A percentile compares a stretch with the other conserved stretches of the same genome.
These are phyloP conservation scores for Dromococcyx pavoninus DNA, from an alignment of 2,797 vertebrate species.

Conservation along the genomic window DNA sequence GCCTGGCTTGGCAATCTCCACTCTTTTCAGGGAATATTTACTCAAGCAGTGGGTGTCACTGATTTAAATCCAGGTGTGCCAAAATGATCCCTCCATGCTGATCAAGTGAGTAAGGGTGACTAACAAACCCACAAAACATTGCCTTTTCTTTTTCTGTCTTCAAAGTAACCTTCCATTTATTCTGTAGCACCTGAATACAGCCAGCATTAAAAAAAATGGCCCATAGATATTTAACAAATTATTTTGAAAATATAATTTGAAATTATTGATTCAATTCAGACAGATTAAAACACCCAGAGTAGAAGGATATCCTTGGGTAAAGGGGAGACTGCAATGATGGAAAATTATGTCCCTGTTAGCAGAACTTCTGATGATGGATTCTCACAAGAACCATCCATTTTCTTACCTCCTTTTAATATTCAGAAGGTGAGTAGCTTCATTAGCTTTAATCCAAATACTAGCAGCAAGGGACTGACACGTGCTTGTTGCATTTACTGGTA, in stretches of 20 bases:
- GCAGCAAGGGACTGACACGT: not conserved
- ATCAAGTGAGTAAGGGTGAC: not conserved
- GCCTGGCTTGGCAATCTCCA: not conserved
- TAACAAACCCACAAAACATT: not conserved
- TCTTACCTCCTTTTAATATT: not conserved
- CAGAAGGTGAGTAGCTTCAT: rapidly evolving
- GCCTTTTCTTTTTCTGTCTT: not conserved
- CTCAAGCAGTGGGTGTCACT: not conserved
- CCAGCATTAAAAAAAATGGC: not conserved
- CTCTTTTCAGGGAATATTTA: constrained; percentile 3
- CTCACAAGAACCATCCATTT: not conserved
- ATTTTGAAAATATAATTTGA: not conserved
- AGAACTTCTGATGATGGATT: not conserved
- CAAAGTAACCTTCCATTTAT: not conserved
- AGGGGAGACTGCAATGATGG: not conserved
- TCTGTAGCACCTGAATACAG: not conserved
- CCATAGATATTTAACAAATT: not conserved
- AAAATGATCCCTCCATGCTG: not conserved
- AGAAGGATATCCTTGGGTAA: not conserved
- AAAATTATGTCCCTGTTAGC: not conserved
- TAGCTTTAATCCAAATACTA: not conserved
- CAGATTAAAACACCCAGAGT: not conserved
- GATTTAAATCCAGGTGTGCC: not conserved
- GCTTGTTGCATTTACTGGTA: not conserved
- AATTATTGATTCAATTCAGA: not conserved